phyloP scores from a whole-genome alignment of 2,797 vertebrate species.

The Heliangelus exortis region DNA sequence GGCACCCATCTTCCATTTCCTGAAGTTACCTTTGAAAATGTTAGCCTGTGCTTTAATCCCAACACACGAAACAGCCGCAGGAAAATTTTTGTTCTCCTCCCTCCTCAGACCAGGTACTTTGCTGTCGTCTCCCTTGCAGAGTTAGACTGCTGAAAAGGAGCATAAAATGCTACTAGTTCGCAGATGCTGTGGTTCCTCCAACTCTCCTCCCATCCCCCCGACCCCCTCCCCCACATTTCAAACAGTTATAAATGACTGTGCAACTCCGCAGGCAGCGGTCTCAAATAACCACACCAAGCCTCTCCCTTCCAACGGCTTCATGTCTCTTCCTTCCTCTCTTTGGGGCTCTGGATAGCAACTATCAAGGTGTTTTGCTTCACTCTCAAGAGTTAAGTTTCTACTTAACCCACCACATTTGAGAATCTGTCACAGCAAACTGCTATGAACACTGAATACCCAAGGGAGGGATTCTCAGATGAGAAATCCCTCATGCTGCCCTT shows the following conservation, averaged over 20 bases:
- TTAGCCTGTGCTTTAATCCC: neutral
- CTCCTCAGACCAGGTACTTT: neutral
- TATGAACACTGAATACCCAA: conserved; percentile 46
- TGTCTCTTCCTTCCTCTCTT: conserved; percentile 68
- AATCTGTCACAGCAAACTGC: conserved; percentile 48
- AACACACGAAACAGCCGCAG: neutral
- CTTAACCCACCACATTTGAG: conserved; percentile 33
- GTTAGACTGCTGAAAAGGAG: neutral
- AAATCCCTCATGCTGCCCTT: conserved; percentile 36
- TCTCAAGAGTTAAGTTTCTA: conserved; percentile 5
- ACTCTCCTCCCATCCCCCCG: conserved; percentile 30
- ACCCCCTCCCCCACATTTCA: conserved; percentile 57
- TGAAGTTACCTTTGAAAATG: neutral
- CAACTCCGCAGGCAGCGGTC: conserved; percentile 67
- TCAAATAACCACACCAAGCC: conserved; percentile 71
- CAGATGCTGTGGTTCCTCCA: conserved; percentile 43
- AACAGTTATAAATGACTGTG: conserved; percentile 69
- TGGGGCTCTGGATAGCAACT: neutral
- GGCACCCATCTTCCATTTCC: neutral
- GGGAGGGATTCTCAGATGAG: conserved; percentile 37
- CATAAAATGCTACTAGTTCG: neutral
- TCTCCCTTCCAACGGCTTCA: conserved; percentile 63
- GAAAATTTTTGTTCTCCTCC: neutral
- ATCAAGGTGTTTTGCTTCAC: conserved; percentile 53
- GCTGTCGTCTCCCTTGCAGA: neutral